Percentiles rank a stretch among this genome's conserved stretches.
phyloP scores from a whole-genome alignment of 2,888 invertebrate species.

The Agrotis ipsilon region DNA sequence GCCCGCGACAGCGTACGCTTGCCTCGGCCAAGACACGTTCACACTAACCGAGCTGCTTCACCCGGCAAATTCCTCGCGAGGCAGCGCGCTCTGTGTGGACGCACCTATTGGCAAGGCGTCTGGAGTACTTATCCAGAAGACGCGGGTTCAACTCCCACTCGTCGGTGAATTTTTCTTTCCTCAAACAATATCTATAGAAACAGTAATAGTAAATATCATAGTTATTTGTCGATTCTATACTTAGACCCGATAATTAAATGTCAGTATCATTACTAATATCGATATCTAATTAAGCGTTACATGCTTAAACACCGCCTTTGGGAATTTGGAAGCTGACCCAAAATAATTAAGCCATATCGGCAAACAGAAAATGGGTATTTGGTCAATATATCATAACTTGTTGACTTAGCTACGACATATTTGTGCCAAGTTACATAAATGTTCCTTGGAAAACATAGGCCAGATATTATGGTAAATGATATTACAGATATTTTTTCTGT shows the following conservation, averaged over 20 bases:
- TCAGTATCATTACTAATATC: slow-evolving; percentile 2
- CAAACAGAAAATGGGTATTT: slow-evolving; percentile 24
- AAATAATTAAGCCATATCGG: slow-evolving; percentile 28
- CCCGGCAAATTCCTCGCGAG: too few species aligned
- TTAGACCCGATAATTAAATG: neutral
- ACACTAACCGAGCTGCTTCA: too few species aligned
- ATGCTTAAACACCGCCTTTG: slow-evolving; percentile 3
- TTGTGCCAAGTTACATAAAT: slow-evolving; percentile 34
- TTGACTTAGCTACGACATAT: slow-evolving; percentile 34
- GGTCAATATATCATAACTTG: slow-evolving; percentile 40
- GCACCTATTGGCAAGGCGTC: too few species aligned
- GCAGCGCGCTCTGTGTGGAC: too few species aligned
- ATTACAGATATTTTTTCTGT: neutral
- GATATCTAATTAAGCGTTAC: slow-evolving; percentile 24
- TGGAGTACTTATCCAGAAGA: too few species aligned
- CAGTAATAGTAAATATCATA: too few species aligned
- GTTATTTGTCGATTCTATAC: too few species aligned
- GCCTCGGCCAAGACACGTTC: too few species aligned
- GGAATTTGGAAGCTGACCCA: slow-evolving; percentile 27
- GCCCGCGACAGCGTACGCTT: too few species aligned
- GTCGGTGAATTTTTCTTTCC: too few species aligned
- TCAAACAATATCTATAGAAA: too few species aligned
- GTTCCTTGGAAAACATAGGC: slow-evolving; percentile 1
- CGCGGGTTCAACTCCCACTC: too few species aligned
- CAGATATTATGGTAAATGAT: slow-evolving; percentile 7